Percentiles rank a stretch among this genome's conserved stretches.
These are phyloP conservation scores for Podabrus alpinus DNA, from an alignment of 2,888 invertebrate species.

Conservation along the genomic window DNA sequence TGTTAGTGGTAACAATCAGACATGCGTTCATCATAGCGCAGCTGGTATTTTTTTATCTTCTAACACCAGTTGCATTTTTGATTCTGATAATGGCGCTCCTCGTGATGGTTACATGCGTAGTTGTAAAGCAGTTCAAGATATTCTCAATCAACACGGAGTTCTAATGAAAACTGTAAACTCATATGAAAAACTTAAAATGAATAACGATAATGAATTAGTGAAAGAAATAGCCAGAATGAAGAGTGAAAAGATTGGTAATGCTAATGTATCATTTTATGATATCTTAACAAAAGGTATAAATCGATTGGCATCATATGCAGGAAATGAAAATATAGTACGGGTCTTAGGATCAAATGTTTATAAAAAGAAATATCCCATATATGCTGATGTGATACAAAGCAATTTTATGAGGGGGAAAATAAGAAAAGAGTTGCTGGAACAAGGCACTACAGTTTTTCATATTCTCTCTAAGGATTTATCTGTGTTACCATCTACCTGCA, in stretches of 20 bases:
- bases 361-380: constrained; percentile 23
- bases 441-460: not conserved
- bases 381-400: constrained; percentile 14
- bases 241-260: not conserved
- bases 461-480: not conserved
- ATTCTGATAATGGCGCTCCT: too few species aligned
- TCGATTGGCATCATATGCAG: too few species aligned
- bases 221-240: not conserved
- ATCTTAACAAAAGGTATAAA: too few species aligned
- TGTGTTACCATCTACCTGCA: not conserved
- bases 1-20: too few species aligned
- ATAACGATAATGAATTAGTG: not conserved
- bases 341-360: too few species aligned
- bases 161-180: too few species aligned
- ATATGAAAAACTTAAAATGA: too few species aligned
- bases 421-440: constrained; percentile 17
- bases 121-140: too few species aligned
- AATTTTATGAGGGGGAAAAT: constrained; percentile 12
- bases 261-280: not conserved
- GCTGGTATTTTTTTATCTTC: not conserved
- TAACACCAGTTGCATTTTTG: not conserved
- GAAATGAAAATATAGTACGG: too few species aligned
- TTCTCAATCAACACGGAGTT: too few species aligned
- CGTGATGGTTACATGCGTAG: too few species aligned
- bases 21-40: too few species aligned